These are phyloP conservation scores for Camptogramma bilineatum DNA, from an alignment of 2,888 invertebrate species.

Conservation along the genomic window DNA sequence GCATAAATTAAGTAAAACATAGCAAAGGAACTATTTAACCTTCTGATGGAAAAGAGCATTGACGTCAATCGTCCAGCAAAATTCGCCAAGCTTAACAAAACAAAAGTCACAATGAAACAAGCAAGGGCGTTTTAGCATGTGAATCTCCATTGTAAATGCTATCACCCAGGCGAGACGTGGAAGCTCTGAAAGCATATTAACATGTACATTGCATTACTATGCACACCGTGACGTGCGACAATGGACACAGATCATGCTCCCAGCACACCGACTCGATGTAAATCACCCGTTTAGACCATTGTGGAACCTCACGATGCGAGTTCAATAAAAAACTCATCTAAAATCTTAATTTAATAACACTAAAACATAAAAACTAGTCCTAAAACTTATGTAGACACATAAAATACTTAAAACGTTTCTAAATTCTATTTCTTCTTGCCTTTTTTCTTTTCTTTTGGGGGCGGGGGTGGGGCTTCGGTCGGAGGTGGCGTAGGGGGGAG, in stretches of 20 bases:
- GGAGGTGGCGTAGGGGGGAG: constrained; percentile 62
- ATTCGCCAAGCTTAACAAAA: constrained; percentile 12
- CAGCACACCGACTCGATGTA: constrained; percentile 56
- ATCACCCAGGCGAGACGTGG: constrained; percentile 41
- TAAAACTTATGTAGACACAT: constrained; percentile 35
- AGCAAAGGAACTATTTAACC: too few relatives aligned
- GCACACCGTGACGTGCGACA: constrained; percentile 53
- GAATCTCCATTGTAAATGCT: constrained; percentile 38
- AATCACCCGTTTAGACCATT: constrained; percentile 60
- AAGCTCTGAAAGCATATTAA: constrained; percentile 48
- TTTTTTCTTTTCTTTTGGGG: constrained; percentile 21
- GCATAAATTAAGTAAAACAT: too few relatives aligned
- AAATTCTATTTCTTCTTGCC: constrained; percentile 18
- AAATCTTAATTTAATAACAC: constrained; percentile 18
- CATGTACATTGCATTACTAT: constrained; percentile 42
- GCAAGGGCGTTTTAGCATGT: constrained; percentile 45
- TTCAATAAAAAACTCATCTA: constrained; percentile 15
- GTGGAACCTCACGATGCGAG: constrained; percentile 40
- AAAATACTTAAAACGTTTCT: constrained; percentile 16
- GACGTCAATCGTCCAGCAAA: background rate
- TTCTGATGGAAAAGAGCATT: background rate
- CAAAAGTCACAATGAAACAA: constrained; percentile 24
- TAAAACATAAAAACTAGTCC: constrained; percentile 20
- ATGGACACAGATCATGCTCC: constrained; percentile 58
- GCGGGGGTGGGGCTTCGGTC: constrained; percentile 35